Evolutionary conservation across 1,140 invertebrate genomes (phyloP).

Genomic region (Pollicipes pollicipes): DNA sequence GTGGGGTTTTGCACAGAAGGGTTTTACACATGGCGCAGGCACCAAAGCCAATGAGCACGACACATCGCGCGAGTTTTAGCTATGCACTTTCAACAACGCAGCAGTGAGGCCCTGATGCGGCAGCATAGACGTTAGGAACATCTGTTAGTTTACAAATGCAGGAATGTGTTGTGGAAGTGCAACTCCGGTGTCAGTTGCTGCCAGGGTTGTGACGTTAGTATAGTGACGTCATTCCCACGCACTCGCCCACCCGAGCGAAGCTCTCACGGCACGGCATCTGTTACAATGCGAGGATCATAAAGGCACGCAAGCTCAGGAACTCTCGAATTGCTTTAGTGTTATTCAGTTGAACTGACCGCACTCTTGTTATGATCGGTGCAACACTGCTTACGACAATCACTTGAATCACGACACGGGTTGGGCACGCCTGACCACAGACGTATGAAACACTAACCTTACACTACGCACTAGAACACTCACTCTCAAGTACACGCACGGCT

Average conservation of each 20-base stretch:
- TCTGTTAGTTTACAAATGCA: not conserved
- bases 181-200: too few relatives aligned
- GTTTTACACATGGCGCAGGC: too few relatives aligned
- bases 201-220: too few relatives aligned
- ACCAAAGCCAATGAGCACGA: too few relatives aligned
- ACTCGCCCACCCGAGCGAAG: not conserved
- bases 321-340: not conserved
- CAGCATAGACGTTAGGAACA: not conserved
- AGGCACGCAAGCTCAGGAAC: not conserved
- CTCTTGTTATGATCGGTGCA: not conserved
- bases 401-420: too few relatives aligned
- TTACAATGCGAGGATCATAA: not conserved
- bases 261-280: not conserved
- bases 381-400: not conserved
- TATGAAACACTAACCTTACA: not conserved
- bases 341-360: not conserved
- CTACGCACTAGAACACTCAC: too few relatives aligned
- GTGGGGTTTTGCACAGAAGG: too few relatives aligned
- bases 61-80: too few relatives aligned
- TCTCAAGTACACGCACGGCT: too few relatives aligned
- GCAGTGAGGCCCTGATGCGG: too few relatives aligned
- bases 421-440: not conserved
- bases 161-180: not conserved
- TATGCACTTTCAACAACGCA: too few relatives aligned
- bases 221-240: not conserved